Conservation (phyloP, 2,797 vertebrate species). For the Atherinosoma microstoma region DNA sequence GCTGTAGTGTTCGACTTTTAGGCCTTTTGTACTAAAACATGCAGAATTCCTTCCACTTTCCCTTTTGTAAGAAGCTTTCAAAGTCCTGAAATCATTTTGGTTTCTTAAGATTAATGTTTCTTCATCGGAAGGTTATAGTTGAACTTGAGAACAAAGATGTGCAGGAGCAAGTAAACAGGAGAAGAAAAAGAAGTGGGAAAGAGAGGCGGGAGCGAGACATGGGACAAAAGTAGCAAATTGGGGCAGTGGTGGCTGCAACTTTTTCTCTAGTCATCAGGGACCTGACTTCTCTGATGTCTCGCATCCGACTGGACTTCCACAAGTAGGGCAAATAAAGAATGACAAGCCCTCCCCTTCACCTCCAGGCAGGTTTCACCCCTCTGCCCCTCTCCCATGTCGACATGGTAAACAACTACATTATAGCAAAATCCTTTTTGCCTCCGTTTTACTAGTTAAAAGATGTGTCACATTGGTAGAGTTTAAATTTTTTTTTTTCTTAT, state of each 20-base stretch:
- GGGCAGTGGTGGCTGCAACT: constrained; percentile 55
- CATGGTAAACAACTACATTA: constrained; percentile 30
- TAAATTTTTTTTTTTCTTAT: not conserved
- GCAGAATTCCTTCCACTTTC: not conserved
- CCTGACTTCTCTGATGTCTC: constrained; percentile 57
- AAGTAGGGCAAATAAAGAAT: constrained; percentile 76
- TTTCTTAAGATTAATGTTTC: not conserved
- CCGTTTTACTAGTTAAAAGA: constrained; percentile 14
- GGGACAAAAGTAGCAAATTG: constrained; percentile 40
- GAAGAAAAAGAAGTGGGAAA: constrained; percentile 8
- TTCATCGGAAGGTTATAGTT: not conserved
- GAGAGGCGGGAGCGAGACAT: constrained; percentile 18
- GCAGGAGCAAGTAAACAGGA: not conserved
- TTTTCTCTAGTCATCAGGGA: constrained; percentile 70
- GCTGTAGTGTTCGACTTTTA: constrained; percentile 29
- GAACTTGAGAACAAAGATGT: not conserved
- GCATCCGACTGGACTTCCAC: constrained; percentile 67
- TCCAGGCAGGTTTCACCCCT: constrained; percentile 56
- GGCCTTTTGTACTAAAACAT: constrained; percentile 15
- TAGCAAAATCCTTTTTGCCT: constrained; percentile 28
- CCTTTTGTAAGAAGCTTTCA: not conserved
- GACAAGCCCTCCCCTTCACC: constrained; percentile 62
- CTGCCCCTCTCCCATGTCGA: constrained; percentile 30
- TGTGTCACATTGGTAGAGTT: constrained; percentile 19
- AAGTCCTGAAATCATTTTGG: not conserved